Conservation (phyloP, 2,888 invertebrate genomes). For the Trachelus iudaicus region DNA sequence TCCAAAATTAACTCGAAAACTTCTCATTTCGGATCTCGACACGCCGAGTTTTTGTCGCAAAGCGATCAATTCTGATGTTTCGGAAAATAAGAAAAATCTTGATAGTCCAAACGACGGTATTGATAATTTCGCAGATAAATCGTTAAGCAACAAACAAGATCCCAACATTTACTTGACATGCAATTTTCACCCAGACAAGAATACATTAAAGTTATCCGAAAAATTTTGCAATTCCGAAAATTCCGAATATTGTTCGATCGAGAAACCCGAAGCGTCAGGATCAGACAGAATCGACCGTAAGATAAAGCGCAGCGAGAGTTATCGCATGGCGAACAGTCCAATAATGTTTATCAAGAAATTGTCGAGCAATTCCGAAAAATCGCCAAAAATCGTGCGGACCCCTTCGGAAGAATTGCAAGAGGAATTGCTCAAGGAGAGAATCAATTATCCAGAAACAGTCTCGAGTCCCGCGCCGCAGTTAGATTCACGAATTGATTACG, state of each 20-base stretch:
- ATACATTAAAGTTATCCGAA: background rate
- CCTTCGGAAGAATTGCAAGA: conserved; percentile 62
- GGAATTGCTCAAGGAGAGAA: conserved; percentile 73
- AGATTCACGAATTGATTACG: conserved; percentile 60
- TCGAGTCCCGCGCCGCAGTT: conserved; percentile 63
- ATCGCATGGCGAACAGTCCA: conserved; percentile 82
- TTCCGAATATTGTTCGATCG: background rate
- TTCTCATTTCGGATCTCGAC: conserved; percentile 52
- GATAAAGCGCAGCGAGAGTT: conserved; percentile 86
- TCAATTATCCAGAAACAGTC: conserved; percentile 77
- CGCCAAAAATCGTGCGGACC: conserved; percentile 54
- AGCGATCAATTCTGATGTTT: conserved; percentile 11
- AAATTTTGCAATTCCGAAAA: conserved; percentile 10
- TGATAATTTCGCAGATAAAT: background rate
- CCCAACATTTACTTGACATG: background rate
- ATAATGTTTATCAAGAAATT: conserved; percentile 73
- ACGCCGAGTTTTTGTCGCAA: conserved; percentile 39
- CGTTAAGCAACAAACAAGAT: background rate
- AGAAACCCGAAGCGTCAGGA: conserved; percentile 23
- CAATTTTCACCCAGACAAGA: background rate
- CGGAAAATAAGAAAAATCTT: background rate
- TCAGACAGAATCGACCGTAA: conserved; percentile 57
- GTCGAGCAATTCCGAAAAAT: conserved; percentile 25
- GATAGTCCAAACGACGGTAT: background rate
- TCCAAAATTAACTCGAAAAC: conserved; percentile 53